A percentile compares a stretch with the other conserved stretches of the same genome.
phyloP scores from a whole-genome alignment of 2,797 vertebrate species.

The Lophotriccus pileatus region DNA sequence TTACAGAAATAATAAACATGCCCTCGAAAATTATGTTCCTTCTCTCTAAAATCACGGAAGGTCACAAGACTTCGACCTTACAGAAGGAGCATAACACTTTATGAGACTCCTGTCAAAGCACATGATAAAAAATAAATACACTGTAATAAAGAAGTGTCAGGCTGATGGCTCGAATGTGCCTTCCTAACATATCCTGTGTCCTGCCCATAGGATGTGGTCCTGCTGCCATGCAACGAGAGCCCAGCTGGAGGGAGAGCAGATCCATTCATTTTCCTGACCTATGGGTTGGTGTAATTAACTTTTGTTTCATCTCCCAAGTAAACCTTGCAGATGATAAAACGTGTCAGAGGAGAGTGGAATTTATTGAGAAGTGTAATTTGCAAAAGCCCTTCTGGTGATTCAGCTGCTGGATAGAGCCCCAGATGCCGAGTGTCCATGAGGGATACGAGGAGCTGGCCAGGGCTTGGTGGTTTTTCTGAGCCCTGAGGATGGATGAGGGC shows the following conservation, averaged over 20 bases:
- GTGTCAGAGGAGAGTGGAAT: not conserved
- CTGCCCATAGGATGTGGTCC: not conserved
- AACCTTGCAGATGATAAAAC: not conserved
- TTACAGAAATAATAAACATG: slow-evolving; percentile 60
- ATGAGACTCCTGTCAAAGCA: slow-evolving; percentile 61
- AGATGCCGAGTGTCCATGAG: not conserved
- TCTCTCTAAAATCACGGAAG: slow-evolving; percentile 8
- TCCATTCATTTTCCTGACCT: not conserved
- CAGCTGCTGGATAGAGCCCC: slow-evolving; percentile 45
- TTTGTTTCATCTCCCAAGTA: slow-evolving; percentile 28
- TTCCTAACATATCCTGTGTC: not conserved
- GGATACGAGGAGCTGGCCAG: not conserved
- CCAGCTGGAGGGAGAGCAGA: not conserved
- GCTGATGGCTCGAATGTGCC: slow-evolving; percentile 24
- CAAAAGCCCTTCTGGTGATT: not conserved
- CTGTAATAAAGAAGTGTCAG: slow-evolving; percentile 47
- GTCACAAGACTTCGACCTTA: slow-evolving; percentile 44
- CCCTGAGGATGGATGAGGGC: not conserved
- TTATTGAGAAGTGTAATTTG: not conserved
- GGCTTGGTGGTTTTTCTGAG: not conserved
- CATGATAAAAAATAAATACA: slow-evolving; percentile 60
- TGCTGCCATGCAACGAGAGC: not conserved
- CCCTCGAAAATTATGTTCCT: slow-evolving; percentile 38
- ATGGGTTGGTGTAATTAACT: slow-evolving; percentile 12
- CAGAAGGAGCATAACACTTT: slow-evolving; percentile 53